phyloP scores from a whole-genome alignment of 2,797 vertebrate genomes.

The Sebastes nivosus region DNA sequence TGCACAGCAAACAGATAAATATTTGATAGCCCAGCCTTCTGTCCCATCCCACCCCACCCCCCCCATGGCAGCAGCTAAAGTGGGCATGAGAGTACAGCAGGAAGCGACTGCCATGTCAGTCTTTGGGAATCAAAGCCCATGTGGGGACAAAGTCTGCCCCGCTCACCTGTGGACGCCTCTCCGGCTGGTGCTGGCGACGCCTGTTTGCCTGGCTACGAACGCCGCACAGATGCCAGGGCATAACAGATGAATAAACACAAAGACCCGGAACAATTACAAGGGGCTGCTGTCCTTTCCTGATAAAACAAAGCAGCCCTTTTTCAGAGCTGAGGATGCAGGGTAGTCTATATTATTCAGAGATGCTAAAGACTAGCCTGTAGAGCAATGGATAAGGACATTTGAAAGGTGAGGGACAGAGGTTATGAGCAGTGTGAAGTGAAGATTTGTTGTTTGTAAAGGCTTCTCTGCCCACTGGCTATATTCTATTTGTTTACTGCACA shows the following conservation, averaged over 20 bases:
- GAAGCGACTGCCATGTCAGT: conserved; percentile 46
- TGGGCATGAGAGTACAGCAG: conserved; percentile 37
- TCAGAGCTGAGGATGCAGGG: conserved; percentile 40
- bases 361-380: conserved; percentile 28
- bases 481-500: conserved; percentile 47
- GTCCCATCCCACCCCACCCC: conserved; percentile 23
- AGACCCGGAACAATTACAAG: conserved; percentile 71
- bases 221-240: conserved; percentile 66
- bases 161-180: conserved; percentile 66
- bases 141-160: conserved; percentile 42
- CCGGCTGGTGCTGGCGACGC: conserved; percentile 62
- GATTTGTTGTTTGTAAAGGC: conserved; percentile 44
- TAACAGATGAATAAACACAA: conserved; percentile 81
- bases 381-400: conserved; percentile 11
- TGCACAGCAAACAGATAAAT: conserved; percentile 75
- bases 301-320: conserved; percentile 61
- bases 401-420: conserved; percentile 20
- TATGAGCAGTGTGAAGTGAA: neutral
- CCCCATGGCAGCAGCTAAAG: conserved; percentile 41
- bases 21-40: conserved; percentile 72
- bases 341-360: conserved; percentile 57
- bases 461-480: conserved; percentile 40
- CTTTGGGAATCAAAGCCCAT: conserved; percentile 67
- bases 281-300: conserved; percentile 67
- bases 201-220: conserved; percentile 57